Conservation (phyloP, 2,113 vertebrate species). For the Monopterus albus region DNA sequence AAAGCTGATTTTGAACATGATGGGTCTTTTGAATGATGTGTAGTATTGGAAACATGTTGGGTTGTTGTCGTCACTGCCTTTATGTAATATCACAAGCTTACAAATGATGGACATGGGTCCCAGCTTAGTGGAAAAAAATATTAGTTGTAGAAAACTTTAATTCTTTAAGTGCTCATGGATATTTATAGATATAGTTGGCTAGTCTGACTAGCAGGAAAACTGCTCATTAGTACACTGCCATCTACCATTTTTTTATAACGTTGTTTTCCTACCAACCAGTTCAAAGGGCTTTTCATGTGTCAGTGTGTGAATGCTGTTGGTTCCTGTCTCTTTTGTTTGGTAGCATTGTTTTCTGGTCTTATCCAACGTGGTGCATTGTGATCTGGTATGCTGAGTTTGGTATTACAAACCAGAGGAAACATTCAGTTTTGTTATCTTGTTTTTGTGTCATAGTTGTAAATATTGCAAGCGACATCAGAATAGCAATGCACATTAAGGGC, state of each 20-base stretch:
- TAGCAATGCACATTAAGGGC: background rate
- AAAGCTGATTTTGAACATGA: no score
- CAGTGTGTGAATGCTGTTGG: conserved; percentile 64
- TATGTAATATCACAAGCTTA: background rate
- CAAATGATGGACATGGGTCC: conserved; percentile 3
- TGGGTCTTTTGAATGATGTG: conserved; percentile 13
- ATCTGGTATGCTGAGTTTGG: conserved; percentile 25
- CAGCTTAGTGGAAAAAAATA: background rate
- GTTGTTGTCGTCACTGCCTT: background rate
- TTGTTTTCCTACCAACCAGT: no score
- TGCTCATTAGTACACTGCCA: conserved; percentile 7
- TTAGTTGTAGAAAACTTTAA: background rate
- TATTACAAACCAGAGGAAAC: conserved; percentile 34
- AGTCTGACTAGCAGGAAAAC: background rate
- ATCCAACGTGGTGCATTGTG: conserved; percentile 46
- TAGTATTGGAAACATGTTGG: conserved; percentile 1
- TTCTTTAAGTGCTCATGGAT: background rate
- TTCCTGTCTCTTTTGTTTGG: conserved; percentile 67
- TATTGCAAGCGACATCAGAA: no score
- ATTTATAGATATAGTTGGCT: background rate
- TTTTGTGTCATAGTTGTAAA: conserved; percentile 45
- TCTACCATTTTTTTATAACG: no score
- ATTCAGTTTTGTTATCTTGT: conserved; percentile 47
- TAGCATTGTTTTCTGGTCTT: conserved; percentile 61
- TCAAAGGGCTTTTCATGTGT: no score